A percentile compares a stretch with the other conserved stretches of the same genome.
Conservation (phyloP, 2,113 vertebrate species). For the Podilymbus podiceps region DNA sequence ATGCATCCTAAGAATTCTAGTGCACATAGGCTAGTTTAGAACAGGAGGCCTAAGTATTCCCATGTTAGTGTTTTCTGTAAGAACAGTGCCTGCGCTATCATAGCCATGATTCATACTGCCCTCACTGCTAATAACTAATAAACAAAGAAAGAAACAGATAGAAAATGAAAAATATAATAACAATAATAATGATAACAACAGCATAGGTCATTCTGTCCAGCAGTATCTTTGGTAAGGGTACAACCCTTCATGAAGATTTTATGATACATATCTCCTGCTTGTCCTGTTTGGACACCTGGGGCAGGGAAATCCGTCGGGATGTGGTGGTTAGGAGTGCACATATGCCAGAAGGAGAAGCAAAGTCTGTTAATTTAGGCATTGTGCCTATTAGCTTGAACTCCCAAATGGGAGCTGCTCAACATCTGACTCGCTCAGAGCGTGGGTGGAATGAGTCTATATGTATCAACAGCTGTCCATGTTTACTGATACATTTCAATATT, state of each 20-base stretch:
- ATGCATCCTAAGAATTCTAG: conserved; percentile 23
- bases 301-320: not conserved
- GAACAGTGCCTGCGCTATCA: not conserved
- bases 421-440: not conserved
- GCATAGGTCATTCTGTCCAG: not conserved
- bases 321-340: not conserved
- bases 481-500: not conserved
- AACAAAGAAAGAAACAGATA: not conserved
- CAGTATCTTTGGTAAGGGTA: not conserved
- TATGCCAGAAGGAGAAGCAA: not conserved
- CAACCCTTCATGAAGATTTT: not conserved
- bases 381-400: not conserved
- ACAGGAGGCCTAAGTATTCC: not conserved
- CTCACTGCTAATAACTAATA: not conserved
- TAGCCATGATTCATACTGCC: not conserved
- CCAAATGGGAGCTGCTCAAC: not conserved
- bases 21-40: rapidly evolving
- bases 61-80: not conserved
- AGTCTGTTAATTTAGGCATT: not conserved
- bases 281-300: not conserved
- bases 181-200: not conserved
- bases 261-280: not conserved
- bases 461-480: not conserved
- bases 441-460: not conserved
- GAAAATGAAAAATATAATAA: not conserved